Percentiles rank a stretch among this genome's conserved stretches.
Evolutionary conservation across 1,140 invertebrate genomes (phyloP).

Genomic region (Drosophila mayri): DNA sequence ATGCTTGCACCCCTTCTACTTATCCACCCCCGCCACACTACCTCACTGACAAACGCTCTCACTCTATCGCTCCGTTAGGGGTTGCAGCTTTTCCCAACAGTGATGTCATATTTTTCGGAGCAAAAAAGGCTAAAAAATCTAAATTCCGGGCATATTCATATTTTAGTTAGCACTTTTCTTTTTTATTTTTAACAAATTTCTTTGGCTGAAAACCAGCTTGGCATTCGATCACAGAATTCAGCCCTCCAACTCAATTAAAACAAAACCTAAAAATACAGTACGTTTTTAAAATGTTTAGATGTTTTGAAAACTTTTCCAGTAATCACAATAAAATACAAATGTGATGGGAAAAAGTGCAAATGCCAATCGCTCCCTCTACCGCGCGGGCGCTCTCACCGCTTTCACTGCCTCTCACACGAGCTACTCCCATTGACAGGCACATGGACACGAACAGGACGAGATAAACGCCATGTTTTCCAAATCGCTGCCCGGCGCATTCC

Average conservation of each 20-base stretch:
- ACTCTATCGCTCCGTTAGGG: conserved; percentile 64
- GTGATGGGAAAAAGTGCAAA: background rate
- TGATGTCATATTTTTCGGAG: background rate
- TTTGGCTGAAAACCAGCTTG: no score
- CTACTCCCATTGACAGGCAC: conserved; percentile 61
- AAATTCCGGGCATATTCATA: no score
- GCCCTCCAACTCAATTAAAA: no score
- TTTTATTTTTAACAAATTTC: no score
- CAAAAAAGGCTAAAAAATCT: no score
- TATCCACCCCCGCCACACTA: conserved; percentile 8
- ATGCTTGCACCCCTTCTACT: conserved; percentile 11
- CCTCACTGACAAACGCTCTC: conserved; percentile 12
- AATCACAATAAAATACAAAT: background rate
- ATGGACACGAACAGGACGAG: conserved; percentile 34
- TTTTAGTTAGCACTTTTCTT: no score
- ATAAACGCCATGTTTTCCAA: conserved; percentile 68
- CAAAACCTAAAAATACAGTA: no score
- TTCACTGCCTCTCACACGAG: conserved; percentile 62
- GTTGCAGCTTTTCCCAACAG: conserved; percentile 69
- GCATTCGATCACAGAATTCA: no score
- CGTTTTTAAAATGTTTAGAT: no score
- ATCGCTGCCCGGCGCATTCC: conserved; percentile 68
- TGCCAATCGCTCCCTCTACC: conserved; percentile 25
- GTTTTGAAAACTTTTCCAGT: no score
- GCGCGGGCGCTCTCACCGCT: conserved; percentile 77